phyloP scores from a whole-genome alignment of 2,797 vertebrate genomes.

The Lycodopsis pacificus region DNA sequence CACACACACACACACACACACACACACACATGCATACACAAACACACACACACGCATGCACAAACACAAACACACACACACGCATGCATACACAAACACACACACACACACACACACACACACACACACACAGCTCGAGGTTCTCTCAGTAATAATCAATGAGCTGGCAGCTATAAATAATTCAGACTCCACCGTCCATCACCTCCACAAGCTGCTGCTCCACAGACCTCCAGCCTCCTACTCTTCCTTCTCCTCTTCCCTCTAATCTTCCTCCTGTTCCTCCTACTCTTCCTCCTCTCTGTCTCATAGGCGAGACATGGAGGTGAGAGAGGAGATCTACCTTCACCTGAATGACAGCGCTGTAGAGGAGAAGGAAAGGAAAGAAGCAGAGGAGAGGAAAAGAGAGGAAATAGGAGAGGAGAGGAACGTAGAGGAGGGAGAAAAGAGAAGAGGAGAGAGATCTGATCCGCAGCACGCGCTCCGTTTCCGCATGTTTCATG shows the following conservation, averaged over 20 bases:
- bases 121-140: neutral
- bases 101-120: neutral
- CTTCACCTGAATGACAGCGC: conserved; percentile 46
- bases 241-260: no score
- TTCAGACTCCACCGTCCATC: conserved; percentile 52
- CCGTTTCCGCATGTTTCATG: neutral
- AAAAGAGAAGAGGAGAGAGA: no score
- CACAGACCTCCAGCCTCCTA: no score
- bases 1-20: neutral
- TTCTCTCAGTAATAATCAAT: conserved; percentile 64
- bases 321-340: conserved; percentile 19
- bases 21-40: no score
- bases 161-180: conserved; percentile 67
- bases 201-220: neutral
- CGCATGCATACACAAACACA: neutral
- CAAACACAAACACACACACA: neutral
- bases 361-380: no score
- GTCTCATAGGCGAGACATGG: conserved; percentile 17
- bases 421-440: neutral
- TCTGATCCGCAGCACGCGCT: neutral
- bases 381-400: no score
- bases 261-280: neutral
- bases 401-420: neutral
- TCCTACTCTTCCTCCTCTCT: neutral
- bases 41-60: neutral